phyloP scores from a whole-genome alignment of 2,113 vertebrate genomes.

The Limanda limanda region DNA sequence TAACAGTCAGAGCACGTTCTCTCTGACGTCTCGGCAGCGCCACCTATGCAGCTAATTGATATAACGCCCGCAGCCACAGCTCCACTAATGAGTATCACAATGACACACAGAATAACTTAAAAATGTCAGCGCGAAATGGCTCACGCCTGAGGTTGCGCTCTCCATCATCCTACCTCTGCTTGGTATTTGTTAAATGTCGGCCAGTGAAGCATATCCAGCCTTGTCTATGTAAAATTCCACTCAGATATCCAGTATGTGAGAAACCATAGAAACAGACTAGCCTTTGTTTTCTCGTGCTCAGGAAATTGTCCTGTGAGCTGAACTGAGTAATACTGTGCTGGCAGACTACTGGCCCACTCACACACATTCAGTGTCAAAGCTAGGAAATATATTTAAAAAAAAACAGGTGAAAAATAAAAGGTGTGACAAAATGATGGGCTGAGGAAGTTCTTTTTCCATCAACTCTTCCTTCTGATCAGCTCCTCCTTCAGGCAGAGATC shows the following conservation, averaged over 20 bases:
- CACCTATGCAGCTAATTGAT: neutral
- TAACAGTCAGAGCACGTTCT: neutral
- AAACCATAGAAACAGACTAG: slow-evolving; percentile 80
- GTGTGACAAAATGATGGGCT: slow-evolving; percentile 60
- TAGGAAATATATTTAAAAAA: slow-evolving; percentile 58
- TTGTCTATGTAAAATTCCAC: slow-evolving; percentile 66
- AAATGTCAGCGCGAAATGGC: slow-evolving; percentile 18
- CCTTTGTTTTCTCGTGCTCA: slow-evolving; percentile 76
- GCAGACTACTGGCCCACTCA: slow-evolving; percentile 74
- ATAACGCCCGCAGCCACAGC: slow-evolving; percentile 11
- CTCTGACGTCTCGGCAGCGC: neutral
- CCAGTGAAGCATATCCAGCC: slow-evolving; percentile 46
- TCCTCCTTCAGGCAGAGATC: slow-evolving; percentile 13
- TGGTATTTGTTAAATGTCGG: slow-evolving; percentile 60
- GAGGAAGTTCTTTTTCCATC: slow-evolving; percentile 57
- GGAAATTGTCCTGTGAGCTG: slow-evolving; percentile 73
- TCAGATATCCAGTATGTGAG: slow-evolving; percentile 73
- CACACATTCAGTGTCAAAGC: slow-evolving; percentile 55
- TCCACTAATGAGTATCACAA: slow-evolving; percentile 41
- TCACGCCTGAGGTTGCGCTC: slow-evolving; percentile 24
- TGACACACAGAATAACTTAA: slow-evolving; percentile 30
- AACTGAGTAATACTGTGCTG: slow-evolving; percentile 71
- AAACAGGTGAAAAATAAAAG: slow-evolving; percentile 73
- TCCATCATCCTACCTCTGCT: slow-evolving; percentile 30
- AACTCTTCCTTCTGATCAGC: slow-evolving; percentile 50